Evolutionary conservation across 92 coral and sea anemone genomes (phyloP).

Genomic region (Parazoanthus swiftii): DNA sequence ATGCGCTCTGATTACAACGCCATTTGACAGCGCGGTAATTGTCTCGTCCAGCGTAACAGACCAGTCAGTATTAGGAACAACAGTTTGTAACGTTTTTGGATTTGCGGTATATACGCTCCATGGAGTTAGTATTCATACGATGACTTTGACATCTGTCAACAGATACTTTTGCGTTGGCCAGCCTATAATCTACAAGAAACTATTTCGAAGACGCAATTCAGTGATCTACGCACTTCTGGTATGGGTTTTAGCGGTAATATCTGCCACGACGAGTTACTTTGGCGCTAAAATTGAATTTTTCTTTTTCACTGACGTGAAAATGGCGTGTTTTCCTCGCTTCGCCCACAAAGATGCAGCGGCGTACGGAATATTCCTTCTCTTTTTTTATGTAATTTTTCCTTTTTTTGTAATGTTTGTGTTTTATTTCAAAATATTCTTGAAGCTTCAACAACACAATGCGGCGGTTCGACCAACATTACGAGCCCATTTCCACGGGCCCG

Average conservation of each 20-base stretch:
- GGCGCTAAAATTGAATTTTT: not conserved
- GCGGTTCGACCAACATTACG: not conserved
- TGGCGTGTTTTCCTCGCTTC: not conserved
- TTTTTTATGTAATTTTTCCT: not conserved
- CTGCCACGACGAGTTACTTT: not conserved
- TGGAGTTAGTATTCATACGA: not conserved
- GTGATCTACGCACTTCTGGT: not conserved
- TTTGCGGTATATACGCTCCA: not conserved
- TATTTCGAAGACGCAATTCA: not conserved
- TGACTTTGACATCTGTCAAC: constrained; percentile 10
- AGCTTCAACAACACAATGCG: constrained; percentile 15
- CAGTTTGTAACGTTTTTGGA: not conserved
- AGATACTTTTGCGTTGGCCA: not conserved
- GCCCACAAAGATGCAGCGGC: not conserved
- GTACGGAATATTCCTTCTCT: not conserved
- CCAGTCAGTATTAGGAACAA: too few relatives aligned
- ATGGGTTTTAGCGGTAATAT: not conserved
- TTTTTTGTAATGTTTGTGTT: not conserved
- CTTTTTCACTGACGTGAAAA: not conserved
- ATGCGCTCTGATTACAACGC: not conserved
- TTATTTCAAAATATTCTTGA: not conserved
- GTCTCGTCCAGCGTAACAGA: not conserved
- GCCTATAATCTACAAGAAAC: constrained; percentile 9
- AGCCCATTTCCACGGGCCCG: not conserved
- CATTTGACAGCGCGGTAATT: not conserved